Conservation (phyloP, 1,140 invertebrate species). For the Drosophila sp. region DNA sequence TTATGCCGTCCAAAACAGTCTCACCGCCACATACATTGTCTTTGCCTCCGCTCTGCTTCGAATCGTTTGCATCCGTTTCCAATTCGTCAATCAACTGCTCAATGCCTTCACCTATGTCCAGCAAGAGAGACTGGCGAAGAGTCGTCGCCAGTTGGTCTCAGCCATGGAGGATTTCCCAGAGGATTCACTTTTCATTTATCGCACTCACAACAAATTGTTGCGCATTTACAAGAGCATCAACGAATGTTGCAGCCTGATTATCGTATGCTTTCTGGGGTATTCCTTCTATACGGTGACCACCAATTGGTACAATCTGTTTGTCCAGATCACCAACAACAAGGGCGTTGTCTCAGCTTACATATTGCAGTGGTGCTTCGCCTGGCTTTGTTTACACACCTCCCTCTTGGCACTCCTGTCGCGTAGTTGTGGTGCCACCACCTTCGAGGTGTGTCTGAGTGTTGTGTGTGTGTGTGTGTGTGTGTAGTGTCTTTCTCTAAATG, state of each 20-base stretch:
- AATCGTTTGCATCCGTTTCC: constrained; percentile 71
- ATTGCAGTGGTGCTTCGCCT: constrained; percentile 73
- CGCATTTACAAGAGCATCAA: constrained; percentile 78
- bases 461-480: neutral
- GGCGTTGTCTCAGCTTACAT: constrained; percentile 62
- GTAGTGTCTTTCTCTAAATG: constrained; percentile 4
- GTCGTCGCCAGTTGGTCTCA: constrained; percentile 1
- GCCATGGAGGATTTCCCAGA: constrained; percentile 73
- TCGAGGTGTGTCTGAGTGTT: constrained; percentile 63
- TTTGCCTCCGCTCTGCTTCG: constrained; percentile 68
- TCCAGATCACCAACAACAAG: constrained; percentile 77
- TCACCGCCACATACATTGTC: constrained; percentile 75
- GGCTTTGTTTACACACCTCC: constrained; percentile 68
- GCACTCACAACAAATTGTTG: constrained; percentile 77
- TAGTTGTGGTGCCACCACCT: constrained; percentile 72
- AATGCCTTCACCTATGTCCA: constrained; percentile 68
- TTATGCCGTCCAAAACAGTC: constrained; percentile 72
- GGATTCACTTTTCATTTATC: constrained; percentile 77
- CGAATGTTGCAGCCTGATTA: constrained; percentile 77
- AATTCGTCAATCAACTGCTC: constrained; percentile 68
- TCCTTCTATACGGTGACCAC: constrained; percentile 84
- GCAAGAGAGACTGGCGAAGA: constrained; percentile 39
- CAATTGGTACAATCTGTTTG: constrained; percentile 81
- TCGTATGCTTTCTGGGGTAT: constrained; percentile 78
- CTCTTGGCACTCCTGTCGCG: constrained; percentile 66